Evolutionary conservation across 2,888 invertebrate genomes (phyloP).

Genomic region (Dryobota labecula): DNA sequence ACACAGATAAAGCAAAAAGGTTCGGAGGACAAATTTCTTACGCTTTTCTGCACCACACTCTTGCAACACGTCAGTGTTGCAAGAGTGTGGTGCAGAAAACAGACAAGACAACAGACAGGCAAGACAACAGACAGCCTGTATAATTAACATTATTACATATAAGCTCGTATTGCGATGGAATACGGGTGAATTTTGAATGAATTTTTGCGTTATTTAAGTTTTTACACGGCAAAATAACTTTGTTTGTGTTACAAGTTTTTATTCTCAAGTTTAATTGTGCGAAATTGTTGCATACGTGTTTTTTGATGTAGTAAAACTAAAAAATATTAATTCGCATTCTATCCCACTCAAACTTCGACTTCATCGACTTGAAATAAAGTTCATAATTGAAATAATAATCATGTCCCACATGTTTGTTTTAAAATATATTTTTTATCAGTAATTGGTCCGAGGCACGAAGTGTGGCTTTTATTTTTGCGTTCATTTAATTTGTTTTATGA

Average conservation of each 20-base stretch:
- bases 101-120: no score
- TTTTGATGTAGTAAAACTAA: slow-evolving; percentile 65
- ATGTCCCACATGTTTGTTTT: slow-evolving; percentile 26
- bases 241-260: slow-evolving; percentile 78
- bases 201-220: slow-evolving; percentile 29
- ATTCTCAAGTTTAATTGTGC: slow-evolving; percentile 85
- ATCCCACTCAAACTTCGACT: slow-evolving; percentile 17
- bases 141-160: background rate
- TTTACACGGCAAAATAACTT: slow-evolving; percentile 47
- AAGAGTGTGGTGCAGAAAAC: no score
- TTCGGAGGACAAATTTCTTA: slow-evolving; percentile 87
- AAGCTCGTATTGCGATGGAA: background rate
- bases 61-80: slow-evolving; percentile 40
- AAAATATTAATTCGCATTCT: slow-evolving; percentile 42
- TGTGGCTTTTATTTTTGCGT: slow-evolving; percentile 54
- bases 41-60: slow-evolving; percentile 80
- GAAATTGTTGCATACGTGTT: slow-evolving; percentile 87
- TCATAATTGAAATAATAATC: background rate
- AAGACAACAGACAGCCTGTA: no score
- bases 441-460: slow-evolving; percentile 70
- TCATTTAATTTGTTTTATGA: slow-evolving; percentile 60
- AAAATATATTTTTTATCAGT: slow-evolving; percentile 50
- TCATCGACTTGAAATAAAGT: background rate
- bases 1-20: slow-evolving; percentile 74
- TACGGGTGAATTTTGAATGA: slow-evolving; percentile 36